phyloP scores from a whole-genome alignment of 2,113 vertebrate species.

The Elgaria multicarinata region DNA sequence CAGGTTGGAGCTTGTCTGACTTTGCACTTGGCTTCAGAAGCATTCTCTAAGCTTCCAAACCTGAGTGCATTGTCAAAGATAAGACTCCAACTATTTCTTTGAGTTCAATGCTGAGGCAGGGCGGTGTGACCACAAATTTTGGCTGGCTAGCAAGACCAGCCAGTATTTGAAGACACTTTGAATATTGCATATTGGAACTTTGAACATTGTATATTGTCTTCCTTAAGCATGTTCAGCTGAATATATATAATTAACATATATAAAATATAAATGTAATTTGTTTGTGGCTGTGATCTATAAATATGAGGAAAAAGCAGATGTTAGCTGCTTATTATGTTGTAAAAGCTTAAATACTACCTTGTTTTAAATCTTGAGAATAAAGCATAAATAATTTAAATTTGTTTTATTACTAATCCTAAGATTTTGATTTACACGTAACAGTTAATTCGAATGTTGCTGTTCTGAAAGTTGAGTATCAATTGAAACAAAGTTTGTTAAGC shows the following conservation, averaged over 20 bases:
- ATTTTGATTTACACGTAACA: too few species aligned
- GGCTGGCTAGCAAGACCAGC: background rate
- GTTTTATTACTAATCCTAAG: too few species aligned
- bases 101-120: background rate
- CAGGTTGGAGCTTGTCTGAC: background rate
- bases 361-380: background rate
- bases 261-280: background rate
- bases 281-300: background rate
- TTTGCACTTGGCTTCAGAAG: background rate
- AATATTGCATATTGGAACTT: too few species aligned
- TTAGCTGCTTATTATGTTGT: background rate
- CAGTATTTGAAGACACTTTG: background rate
- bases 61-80: background rate
- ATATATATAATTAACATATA: background rate
- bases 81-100: background rate
- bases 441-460: background rate
- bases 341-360: background rate
- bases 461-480: background rate
- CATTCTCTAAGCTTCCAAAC: background rate
- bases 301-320: background rate
- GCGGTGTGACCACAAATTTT: background rate
- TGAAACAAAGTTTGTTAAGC: too few species aligned
- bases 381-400: background rate
- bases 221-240: background rate
- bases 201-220: background rate